These are phyloP conservation scores for Drosophila parabipectinata DNA, from an alignment of 1,140 invertebrate species.

Conservation along the genomic window DNA sequence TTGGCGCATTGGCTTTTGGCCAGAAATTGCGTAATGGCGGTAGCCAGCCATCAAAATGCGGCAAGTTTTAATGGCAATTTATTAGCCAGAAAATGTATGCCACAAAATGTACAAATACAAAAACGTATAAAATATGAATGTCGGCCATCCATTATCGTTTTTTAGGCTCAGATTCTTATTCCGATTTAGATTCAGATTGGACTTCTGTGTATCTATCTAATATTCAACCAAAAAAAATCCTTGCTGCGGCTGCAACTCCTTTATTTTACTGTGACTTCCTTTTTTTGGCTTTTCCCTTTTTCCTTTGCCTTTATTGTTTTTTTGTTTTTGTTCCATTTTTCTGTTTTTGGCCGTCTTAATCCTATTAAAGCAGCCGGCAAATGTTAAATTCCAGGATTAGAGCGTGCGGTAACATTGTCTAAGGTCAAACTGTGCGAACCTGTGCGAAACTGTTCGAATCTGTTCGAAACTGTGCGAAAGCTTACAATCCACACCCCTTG, in stretches of 20 bases:
- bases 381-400: conserved; percentile 49
- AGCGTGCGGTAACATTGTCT: conserved; percentile 38
- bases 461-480: conserved; percentile 26
- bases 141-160: conserved; percentile 42
- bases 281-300: not conserved
- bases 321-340: not conserved
- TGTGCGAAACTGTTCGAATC: conserved; percentile 19
- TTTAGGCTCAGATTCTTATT: not conserved
- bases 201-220: conserved; percentile 38
- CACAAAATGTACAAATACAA: conserved; percentile 12
- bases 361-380: conserved; percentile 39
- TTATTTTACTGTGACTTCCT: not conserved
- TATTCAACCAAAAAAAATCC: conserved; percentile 28
- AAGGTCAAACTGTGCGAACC: conserved; percentile 37
- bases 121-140: not conserved
- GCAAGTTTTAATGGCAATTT: conserved; percentile 15
- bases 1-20: conserved; percentile 28
- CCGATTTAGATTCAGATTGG: not conserved
- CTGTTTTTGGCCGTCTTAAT: conserved; percentile 24
- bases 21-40: conserved; percentile 42
- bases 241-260: not conserved
- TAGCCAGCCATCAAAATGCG: conserved; percentile 9
- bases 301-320: not conserved
- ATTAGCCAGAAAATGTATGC: conserved; percentile 18
- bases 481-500: conserved; percentile 13